Evolutionary conservation across 35 echinoderm and acorn worm genomes (phyloP), one percentile per base, ranked within the genome.

Genomic region (Apostichopus californicus): DNA sequence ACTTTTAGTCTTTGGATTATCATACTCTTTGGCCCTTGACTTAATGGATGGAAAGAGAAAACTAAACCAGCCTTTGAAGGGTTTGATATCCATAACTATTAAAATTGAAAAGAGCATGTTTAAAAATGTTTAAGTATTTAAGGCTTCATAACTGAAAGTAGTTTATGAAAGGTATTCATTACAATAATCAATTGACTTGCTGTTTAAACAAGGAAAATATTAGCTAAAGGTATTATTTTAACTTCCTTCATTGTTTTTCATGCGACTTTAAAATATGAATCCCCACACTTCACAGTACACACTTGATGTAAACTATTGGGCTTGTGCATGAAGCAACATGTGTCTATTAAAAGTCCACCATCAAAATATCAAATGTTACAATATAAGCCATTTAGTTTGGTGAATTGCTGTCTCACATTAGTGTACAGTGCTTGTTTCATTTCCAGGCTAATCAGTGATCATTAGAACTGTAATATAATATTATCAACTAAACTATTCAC

Each of bases 161-260:
- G 17, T 75, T 6, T 75, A 22, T 75, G 71, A 22, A 18, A 75
- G 71, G 71, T 75, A 75, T 75, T 75, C 71, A 75, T 75, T 75
- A 20, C 21, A 75, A 75, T 75, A 18, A 75, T 75, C 15, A 75
- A 6, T 22, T 20, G 71, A 22, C 71, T 18, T 75, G 71, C 71
- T 75, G 13, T 75, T 75, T 75, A 75, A 75, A 75, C 71, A 75
- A 75, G 71, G 71, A 75, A 75, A 75, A 75, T 75, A 75, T 75
- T 75, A 75, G 71, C 71, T 75, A 75, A 75, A 14, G 71, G 20
- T 20, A 20, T 18, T 22, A 75, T 75, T 75, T 75, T 18, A 9
- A 75, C 71, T 75, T 75, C 71, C 71, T 75, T 75, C 71, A 75
- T 75, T 75, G 17, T 75, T 7, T 75, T 75, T 18, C 71, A n/a